Percentiles rank a stretch among this genome's conserved stretches.
phyloP scores from a whole-genome alignment of 2,797 vertebrate species.

The Enteromius afrohamiltoni region DNA sequence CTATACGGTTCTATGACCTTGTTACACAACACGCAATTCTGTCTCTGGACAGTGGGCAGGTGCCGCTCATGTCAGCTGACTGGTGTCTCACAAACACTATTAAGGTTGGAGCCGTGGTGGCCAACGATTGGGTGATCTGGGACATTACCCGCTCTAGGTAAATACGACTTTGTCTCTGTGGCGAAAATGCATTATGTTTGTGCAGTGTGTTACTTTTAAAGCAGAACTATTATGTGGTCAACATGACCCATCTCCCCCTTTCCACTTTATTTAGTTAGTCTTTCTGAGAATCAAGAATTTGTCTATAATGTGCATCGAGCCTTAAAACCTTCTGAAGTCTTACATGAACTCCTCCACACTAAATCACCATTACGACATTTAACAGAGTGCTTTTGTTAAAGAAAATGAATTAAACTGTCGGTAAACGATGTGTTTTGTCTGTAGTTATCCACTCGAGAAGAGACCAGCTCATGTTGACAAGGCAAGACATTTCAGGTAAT shows the following conservation, averaged over 20 bases:
- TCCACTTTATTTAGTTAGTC: slow-evolving; percentile 2
- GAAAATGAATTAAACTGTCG: neutral
- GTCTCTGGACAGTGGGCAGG: slow-evolving; percentile 90
- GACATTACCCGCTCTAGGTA: slow-evolving; percentile 95
- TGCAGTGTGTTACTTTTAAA: neutral
- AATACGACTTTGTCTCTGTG: slow-evolving; percentile 2
- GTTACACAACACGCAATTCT: slow-evolving; percentile 92
- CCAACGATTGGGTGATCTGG: slow-evolving; percentile 96
- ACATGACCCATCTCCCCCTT: slow-evolving; percentile 8
- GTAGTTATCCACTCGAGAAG: slow-evolving; percentile 93
- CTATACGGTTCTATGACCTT: slow-evolving; percentile 93
- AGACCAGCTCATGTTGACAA: slow-evolving; percentile 90
- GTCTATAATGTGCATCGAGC: neutral
- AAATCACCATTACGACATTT: slow-evolving; percentile 27
- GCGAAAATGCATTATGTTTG: neutral
- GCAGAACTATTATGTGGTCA: neutral
- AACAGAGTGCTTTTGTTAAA: neutral
- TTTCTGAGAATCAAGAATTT: neutral
- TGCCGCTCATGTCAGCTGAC: slow-evolving; percentile 91
- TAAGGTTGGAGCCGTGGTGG: slow-evolving; percentile 92
- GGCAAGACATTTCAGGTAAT: slow-evolving; percentile 89
- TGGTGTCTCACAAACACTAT: slow-evolving; percentile 95
- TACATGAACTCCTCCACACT: slow-evolving; percentile 5
- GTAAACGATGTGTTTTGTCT: slow-evolving; percentile 29
- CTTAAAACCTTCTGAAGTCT: slow-evolving; percentile 11